Evolutionary conservation across 1,140 invertebrate species (phyloP).

Genomic region (Zaprionus ornatus): DNA sequence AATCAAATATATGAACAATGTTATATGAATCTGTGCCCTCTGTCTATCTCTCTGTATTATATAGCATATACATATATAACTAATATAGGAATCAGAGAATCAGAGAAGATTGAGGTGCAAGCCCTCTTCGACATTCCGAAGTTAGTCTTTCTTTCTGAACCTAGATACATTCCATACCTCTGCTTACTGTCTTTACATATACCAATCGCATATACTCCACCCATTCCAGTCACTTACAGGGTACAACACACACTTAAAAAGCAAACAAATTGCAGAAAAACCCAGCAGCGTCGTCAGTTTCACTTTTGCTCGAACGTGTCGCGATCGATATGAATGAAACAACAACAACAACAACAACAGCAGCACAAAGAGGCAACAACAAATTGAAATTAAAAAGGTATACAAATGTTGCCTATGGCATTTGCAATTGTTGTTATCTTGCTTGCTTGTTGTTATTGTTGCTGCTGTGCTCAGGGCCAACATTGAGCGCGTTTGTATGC

Average conservation of each 20-base stretch:
- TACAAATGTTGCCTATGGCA: conserved; percentile 49
- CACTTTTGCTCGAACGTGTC: conserved; percentile 72
- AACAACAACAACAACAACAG: conserved; percentile 23
- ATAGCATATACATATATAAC: too few relatives aligned
- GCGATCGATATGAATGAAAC: conserved; percentile 41
- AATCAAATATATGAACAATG: too few relatives aligned
- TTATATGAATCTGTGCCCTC: too few relatives aligned
- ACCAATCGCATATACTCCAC: too few relatives aligned
- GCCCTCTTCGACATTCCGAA: too few relatives aligned
- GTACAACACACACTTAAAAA: not conserved
- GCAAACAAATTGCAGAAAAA: conserved; percentile 28
- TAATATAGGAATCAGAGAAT: too few relatives aligned
- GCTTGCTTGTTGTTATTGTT: conserved; percentile 23
- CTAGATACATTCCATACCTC: too few relatives aligned
- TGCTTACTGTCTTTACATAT: too few relatives aligned
- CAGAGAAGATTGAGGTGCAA: too few relatives aligned
- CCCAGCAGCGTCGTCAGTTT: conserved; percentile 56
- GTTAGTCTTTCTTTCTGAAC: too few relatives aligned
- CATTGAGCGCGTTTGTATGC: conserved; percentile 65
- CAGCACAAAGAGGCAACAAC: conserved; percentile 25
- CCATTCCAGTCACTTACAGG: too few relatives aligned
- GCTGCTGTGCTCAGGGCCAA: conserved; percentile 52
- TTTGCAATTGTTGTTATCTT: conserved; percentile 23
- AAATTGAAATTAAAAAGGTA: conserved; percentile 68
- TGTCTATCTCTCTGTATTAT: too few relatives aligned